Evolutionary conservation across 2,888 invertebrate genomes (phyloP).

Genomic region (Apamea sordens): DNA sequence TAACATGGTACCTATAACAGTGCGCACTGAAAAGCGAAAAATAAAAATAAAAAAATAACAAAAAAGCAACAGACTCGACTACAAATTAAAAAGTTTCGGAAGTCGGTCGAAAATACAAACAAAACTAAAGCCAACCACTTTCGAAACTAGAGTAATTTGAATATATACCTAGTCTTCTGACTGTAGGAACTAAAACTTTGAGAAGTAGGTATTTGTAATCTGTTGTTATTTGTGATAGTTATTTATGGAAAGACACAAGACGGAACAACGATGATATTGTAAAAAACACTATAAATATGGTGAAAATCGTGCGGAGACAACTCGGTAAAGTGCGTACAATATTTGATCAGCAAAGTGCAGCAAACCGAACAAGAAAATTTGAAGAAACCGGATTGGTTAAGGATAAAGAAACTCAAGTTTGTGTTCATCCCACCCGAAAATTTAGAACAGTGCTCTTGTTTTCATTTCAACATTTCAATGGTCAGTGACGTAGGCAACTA

Average conservation of each 20-base stretch:
- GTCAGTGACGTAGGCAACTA: background rate
- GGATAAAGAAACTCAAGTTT: background rate
- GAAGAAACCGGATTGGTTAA: conserved; percentile 22
- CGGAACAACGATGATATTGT: background rate
- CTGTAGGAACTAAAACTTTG: background rate
- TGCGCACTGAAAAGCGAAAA: background rate
- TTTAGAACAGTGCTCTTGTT: conserved; percentile 1
- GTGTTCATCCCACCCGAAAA: background rate
- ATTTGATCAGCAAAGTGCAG: conserved; percentile 3
- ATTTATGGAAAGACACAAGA: background rate
- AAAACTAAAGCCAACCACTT: background rate
- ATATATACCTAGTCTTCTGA: background rate
- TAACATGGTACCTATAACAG: background rate
- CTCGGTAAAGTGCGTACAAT: background rate
- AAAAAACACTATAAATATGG: background rate
- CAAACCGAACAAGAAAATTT: background rate
- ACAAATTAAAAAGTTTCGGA: background rate
- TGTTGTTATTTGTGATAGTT: conserved; percentile 3
- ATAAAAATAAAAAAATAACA: background rate
- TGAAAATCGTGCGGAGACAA: background rate
- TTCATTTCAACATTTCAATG: conserved; percentile 14
- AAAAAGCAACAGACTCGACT: background rate
- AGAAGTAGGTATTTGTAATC: background rate
- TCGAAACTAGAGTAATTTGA: background rate
- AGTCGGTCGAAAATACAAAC: background rate